phyloP scores from a whole-genome alignment of 1,140 invertebrate genomes.

The Copidosoma floridanum region DNA sequence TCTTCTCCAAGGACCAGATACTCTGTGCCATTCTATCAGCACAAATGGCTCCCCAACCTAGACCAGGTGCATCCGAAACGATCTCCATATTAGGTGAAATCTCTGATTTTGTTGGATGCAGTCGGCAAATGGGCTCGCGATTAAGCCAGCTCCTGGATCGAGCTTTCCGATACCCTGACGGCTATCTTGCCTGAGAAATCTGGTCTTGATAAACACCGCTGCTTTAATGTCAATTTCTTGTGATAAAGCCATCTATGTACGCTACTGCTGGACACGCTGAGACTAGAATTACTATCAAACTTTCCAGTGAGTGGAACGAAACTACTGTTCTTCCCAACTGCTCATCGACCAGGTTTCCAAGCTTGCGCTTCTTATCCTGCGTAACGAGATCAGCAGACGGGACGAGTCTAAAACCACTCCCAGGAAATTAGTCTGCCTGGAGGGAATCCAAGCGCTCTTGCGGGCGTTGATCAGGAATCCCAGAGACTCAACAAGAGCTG shows the following conservation, averaged over 20 bases:
- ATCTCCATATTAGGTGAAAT: background rate
- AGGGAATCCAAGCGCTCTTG: background rate
- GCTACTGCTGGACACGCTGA: slow-evolving; percentile 31
- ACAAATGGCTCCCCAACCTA: background rate
- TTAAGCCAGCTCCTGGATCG: background rate
- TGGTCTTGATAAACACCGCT: slow-evolving; percentile 16
- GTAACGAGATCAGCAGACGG: background rate
- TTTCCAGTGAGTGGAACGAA: too few relatives aligned
- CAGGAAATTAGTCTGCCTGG: background rate
- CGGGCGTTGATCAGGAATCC: background rate
- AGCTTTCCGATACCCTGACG: background rate
- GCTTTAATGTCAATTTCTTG: slow-evolving; percentile 28
- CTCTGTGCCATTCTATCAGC: background rate
- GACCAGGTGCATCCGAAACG: background rate
- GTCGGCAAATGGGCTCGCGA: background rate
- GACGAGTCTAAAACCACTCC: background rate
- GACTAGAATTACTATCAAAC: slow-evolving; percentile 5
- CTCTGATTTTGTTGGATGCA: background rate
- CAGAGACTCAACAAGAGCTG: too few relatives aligned
- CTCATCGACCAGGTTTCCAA: background rate
- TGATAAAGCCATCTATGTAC: slow-evolving; percentile 32
- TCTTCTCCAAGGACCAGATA: background rate
- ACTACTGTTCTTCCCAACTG: too few relatives aligned
- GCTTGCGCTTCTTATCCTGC: background rate
- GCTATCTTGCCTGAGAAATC: slow-evolving; percentile 3